Base-by-base conservation (phyloP, 2,888 invertebrate genomes). In the Amphipyra tragopoginis region DNA sequence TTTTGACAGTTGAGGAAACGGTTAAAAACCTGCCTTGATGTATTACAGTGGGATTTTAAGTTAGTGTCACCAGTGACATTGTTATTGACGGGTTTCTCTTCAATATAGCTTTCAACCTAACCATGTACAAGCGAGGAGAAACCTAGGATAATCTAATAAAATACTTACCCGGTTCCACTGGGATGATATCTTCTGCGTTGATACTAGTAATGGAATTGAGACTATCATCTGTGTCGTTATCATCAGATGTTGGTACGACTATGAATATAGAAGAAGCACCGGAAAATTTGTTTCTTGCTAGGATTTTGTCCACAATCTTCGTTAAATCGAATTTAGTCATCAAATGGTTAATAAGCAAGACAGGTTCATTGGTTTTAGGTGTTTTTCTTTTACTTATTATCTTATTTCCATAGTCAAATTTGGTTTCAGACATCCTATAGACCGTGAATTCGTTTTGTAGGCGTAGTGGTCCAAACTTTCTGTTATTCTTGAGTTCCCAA, bases 221-320 rank as follows among this genome's bases (percentile, higher is more conserved):
- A 15, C n/a, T n/a, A 4, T 36, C 2, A 3, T n/a, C 39, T 42
- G 33, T 54, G n/a, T 71, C 77, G 34, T 82, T 81, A 44, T 85
- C 83, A 9, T 84, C 82, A 14, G 82, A 80, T 6, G 50, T 43
- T 26, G 88, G 80, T 9, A 90, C 72, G 6, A 90, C 73, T 15
- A 90, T 65, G 51, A 82, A 83, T 34, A 89, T 75, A 3, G 88
- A 85, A 0, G 90, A 88, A 5, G 77, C 58, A 36, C 71, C 66
- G 1, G 53, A 33, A 6, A 82, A 51, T 29, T 75, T 55, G 10
- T 80, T 79, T 6, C 69, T 77, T 2, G 75, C 49, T 7, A 85
- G 40, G 15, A 87, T 71, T 66, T 80, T 74, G 34, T 81, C 70
- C 5, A 87, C 64, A 44, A 87, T 72, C 21, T 75, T 66, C 13